Base-by-base conservation (phyloP, 2,797 vertebrate genomes). In the Rhinatrema bivittatum region DNA sequence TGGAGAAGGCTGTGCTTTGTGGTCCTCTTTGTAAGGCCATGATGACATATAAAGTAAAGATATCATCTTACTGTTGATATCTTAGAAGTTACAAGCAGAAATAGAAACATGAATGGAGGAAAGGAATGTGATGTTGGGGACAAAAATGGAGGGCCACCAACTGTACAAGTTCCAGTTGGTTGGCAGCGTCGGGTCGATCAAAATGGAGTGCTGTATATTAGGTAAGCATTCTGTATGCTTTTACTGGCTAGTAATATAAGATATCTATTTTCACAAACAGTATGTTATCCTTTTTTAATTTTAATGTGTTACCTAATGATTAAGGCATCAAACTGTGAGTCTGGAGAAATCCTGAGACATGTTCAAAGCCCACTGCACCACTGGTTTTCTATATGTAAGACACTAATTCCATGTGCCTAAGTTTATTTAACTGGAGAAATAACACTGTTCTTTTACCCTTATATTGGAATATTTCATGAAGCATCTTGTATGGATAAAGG, bases 71-170 rank as follows among this genome's bases (percentile, higher is more conserved):
- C 66, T 90, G 87, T 81, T 97, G 87, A 95, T 91, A 86, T 60
- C 89, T 91, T 78, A 75, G 82, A 86, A 86, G 81, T 90, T 67
- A 54, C 79, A 78, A 81, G 75, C 84, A 84, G 88, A 88, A 80
- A 83, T 85, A 81, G 86, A 91, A 95, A 85, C 88, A 99, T 99
- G 96, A 99, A 96, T 90, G 94, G 94, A 79, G 93, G 90, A 85
- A 97, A 95, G 81, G 92, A 93, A 69, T 88, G 84, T 82, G 91
- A 93, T 66, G 82, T 84, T 75, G 92, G 86, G 75, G 88, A 91
- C 52, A 82, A 79, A 56, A 84, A 91, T 62, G 78, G 88, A 70
- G 87, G 79, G 62, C 78, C 80, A 57, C 61, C 76, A 63, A 84
- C 91, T 68, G 86, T 94, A 56, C 94, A 95, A 82, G 94, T 99